phyloP scores from a whole-genome alignment of 2,888 invertebrate species.

The Heliconius erato region DNA sequence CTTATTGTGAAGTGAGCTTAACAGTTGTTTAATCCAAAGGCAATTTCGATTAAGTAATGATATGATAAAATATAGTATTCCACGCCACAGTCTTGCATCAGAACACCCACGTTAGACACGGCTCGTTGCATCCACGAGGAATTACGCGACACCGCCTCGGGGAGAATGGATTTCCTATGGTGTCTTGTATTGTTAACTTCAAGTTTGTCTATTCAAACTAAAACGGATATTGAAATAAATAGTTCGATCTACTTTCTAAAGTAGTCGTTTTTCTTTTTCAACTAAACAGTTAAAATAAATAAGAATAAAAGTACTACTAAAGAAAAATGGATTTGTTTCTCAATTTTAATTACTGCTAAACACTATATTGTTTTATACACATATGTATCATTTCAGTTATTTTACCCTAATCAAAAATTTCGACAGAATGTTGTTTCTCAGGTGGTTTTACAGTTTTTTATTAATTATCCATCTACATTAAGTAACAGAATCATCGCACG shows the following conservation, averaged over 20 bases:
- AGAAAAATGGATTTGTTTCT: background rate
- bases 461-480: slow-evolving; percentile 28
- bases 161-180: slow-evolving; percentile 51
- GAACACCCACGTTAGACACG: slow-evolving; percentile 48
- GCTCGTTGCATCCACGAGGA: slow-evolving; percentile 47
- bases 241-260: slow-evolving; percentile 32
- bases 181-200: slow-evolving; percentile 46
- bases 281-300: background rate
- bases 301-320: background rate
- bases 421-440: slow-evolving; percentile 44
- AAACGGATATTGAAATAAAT: slow-evolving; percentile 45
- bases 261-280: background rate
- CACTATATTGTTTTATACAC: background rate
- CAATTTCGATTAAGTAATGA: slow-evolving; percentile 43
- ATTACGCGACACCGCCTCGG: slow-evolving; percentile 51
- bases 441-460: slow-evolving; percentile 41
- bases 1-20: slow-evolving; percentile 5
- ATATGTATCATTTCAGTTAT: background rate
- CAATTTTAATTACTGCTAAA: background rate
- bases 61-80: slow-evolving; percentile 42
- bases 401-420: slow-evolving; percentile 34
- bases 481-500: slow-evolving; percentile 47
- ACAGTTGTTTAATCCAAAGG: slow-evolving; percentile 16
- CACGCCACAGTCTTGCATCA: slow-evolving; percentile 47
- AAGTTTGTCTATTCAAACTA: slow-evolving; percentile 43